Base-by-base conservation (phyloP, 2,113 vertebrate species). In the Benitochromis conjunctus region DNA sequence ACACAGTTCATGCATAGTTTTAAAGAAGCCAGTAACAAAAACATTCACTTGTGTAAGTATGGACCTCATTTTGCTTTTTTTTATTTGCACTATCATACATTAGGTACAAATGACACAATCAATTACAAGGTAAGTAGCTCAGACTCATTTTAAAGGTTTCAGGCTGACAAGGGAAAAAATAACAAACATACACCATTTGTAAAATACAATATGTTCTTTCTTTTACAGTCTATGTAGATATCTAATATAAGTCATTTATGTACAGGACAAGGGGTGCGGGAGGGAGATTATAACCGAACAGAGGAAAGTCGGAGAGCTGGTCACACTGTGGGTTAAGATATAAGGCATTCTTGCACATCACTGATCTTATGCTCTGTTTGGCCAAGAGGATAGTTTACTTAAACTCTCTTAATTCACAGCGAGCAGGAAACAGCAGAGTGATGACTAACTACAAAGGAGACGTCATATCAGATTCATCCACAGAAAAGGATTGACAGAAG, bases 31-130 rank as follows among this genome's bases (percentile, higher is more conserved):
- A 76, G 26, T 53, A 19, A 79, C 31, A 79, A 78, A 82, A 89
- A 21, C 38, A 81, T 74, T 18, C 18, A 48, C 24, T 34, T 13
- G 31, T 71, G 79, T 66, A 51, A 41, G 13, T 55, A n/a, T 55
- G 66, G 62, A 89, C 64, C 31, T 91, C 16, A 83, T 91, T 91
- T 93, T 80, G 18, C 60, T 54, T 81, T 91, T 94, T 94, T 94
- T 94, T 94, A 96, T 96, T 96, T 95, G 94, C 94, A 95, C 93
- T 96, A 96, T 96, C 88, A 94, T 96, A 96, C 95, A 96, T 93
- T 95, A 95, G 95, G 95, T 96, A 96, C 95, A 96, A 95, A 96
- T 95, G 77, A 94, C 94, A 94, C 94, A 91, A 94, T 92, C 83
- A 92, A 56, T 92, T 95, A 96, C 95, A 93, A 90, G 94, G 92